These are phyloP conservation scores for Zaprionus ornatus DNA, from an alignment of 1,140 invertebrate genomes.

Conservation along the genomic window DNA sequence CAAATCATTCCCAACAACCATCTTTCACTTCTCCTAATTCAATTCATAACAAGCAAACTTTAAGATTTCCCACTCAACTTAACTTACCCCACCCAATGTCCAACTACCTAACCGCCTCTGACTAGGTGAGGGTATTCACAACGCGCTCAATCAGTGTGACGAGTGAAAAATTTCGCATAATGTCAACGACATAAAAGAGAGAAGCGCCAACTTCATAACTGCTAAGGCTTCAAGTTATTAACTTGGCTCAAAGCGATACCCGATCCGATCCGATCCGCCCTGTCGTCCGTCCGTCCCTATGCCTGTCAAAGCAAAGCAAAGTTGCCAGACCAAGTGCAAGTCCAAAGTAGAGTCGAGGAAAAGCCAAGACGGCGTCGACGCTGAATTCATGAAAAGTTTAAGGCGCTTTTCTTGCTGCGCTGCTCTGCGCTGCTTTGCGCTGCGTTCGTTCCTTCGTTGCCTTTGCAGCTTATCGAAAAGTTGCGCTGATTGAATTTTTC, in stretches of 20 bases:
- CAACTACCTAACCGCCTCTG: neutral
- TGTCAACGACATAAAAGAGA: conserved; percentile 68
- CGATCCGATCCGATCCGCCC: conserved; percentile 38
- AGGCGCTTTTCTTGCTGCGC: conserved; percentile 58
- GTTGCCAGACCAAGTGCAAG: conserved; percentile 11
- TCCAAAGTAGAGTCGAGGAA: conserved; percentile 16
- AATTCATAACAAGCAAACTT: neutral
- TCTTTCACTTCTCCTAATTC: neutral
- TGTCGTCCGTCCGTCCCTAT: neutral
- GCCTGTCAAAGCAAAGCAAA: conserved; percentile 26
- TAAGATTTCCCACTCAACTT: neutral
- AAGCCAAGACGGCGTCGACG: conserved; percentile 40
- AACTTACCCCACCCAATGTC: neutral
- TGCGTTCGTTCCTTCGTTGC: conserved; percentile 46
- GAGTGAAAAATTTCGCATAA: conserved; percentile 57
- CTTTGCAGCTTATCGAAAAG: conserved; percentile 80
- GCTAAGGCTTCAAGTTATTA: conserved; percentile 77
- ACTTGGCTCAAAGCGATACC: conserved; percentile 76
- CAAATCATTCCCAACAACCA: neutral
- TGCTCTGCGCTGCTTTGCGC: conserved; percentile 3
- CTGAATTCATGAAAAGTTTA: conserved; percentile 74
- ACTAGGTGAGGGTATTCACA: neutral
- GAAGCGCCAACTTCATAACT: conserved; percentile 74
- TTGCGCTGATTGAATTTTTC: conserved; percentile 75
- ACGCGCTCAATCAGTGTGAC: conserved; percentile 47